Base-by-base conservation (phyloP, 2,113 vertebrate species). In the Xiphophorus maculatus region DNA sequence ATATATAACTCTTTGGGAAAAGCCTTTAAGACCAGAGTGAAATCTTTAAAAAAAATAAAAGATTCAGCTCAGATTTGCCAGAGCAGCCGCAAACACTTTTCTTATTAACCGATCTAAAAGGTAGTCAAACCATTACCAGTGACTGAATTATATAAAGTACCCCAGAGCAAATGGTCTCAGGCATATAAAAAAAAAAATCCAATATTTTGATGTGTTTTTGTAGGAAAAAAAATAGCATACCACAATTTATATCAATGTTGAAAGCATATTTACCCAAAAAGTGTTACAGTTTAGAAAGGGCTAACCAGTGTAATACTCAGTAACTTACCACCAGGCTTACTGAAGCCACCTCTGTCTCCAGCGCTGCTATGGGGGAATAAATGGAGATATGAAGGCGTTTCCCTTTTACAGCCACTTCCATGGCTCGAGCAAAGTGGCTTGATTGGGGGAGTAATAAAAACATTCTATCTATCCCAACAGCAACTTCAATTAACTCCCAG, bases 271-370 rank as follows among this genome's bases (percentile, higher is more conserved):
- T 83, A 93, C 90, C 94, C 93, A 93, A 94, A 94, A 91, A 86
- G 88, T 92, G 48, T 89, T 90, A 89, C 89, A 86, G 84, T 83
- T 90, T 90, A 90, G 87, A 93, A 96, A 94, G 91, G 93, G 93
- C 97, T 97, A 98, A 96, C 96, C 97, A 98, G 96, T 96, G 94
- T 97, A 97, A 98, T 96, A 95, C 96, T 96, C 97, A 96, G 97
- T 96, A 98, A 99, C 98, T 99, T 99, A 99, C 98, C 98, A 99
- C 98, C 97, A 96, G 98, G 98, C 98, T 99, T 99, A 99, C 94
- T 99, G 98, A 99, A 99, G 98, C 98, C 98, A 99, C 97, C 97
- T 99, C 98, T 97, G 95, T 99, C 98, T 98, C 97, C 98, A 97
- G 97, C 97, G 98, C 97, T 97, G 98, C 97, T 98, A 98, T 96